These are phyloP conservation scores for Pteronotus mesoamericanus DNA, from an alignment of 2,797 vertebrate genomes.

Conservation along the genomic window DNA sequence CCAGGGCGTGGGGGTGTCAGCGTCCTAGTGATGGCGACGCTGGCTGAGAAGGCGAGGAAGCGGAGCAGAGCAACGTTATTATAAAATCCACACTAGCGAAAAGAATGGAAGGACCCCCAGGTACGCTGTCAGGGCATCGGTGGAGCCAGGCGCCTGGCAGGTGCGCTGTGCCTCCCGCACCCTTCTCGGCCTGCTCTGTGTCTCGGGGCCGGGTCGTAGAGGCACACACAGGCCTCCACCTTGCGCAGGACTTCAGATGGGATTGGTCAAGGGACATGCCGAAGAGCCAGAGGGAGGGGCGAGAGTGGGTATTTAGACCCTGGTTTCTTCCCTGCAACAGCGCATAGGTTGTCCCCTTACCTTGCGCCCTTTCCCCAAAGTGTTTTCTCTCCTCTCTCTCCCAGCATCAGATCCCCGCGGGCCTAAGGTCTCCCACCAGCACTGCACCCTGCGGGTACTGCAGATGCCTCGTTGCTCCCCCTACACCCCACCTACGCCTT, in stretches of 20 bases:
- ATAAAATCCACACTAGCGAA: background rate
- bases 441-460: background rate
- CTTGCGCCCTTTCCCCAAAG: background rate
- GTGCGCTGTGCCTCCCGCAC: fast-evolving
- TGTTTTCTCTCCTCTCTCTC: background rate
- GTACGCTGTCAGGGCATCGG: fast-evolving
- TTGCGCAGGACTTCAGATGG: fast-evolving
- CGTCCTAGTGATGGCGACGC: too few species aligned
- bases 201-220: background rate
- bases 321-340: too few species aligned
- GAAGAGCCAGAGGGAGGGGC: background rate
- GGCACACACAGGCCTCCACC: background rate
- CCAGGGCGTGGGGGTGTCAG: fast-evolving
- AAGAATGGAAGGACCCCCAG: fast-evolving
- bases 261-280: too few species aligned
- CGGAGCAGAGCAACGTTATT: fast-evolving
- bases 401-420: background rate
- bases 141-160: background rate
- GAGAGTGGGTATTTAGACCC: background rate
- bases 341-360: background rate
- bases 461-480: background rate
- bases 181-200: background rate
- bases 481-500: background rate
- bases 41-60: background rate
- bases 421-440: background rate